phyloP scores from a whole-genome alignment of 2,113 vertebrate species.

The Nerophis lumbriciformis region DNA sequence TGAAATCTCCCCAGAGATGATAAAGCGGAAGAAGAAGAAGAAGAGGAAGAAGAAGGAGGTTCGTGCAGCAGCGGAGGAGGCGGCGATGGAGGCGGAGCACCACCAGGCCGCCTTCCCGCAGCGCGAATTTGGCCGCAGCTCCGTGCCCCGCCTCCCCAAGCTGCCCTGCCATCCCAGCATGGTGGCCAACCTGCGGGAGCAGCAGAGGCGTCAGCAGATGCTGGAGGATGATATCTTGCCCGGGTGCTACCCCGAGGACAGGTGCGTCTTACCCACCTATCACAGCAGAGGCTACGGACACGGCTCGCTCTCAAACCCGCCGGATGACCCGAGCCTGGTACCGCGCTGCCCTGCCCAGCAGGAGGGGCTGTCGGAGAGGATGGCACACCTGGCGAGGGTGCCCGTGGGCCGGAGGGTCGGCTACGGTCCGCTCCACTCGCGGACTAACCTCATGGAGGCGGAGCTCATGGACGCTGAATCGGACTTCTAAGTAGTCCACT shows the following conservation, averaged over 20 bases:
- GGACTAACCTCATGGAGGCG: conserved; percentile 87
- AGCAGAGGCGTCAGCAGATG: conserved; percentile 48
- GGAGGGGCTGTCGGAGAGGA: conserved; percentile 39
- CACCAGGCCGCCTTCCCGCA: conserved; percentile 28
- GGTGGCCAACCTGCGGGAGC: conserved; percentile 66
- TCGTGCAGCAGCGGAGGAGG: conserved; percentile 28
- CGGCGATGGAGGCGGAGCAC: conserved; percentile 43
- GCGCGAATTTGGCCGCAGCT: conserved; percentile 62
- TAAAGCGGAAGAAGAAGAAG: conserved; percentile 85
- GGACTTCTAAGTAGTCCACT: conserved; percentile 76
- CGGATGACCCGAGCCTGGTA: conserved; percentile 49
- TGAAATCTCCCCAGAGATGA: conserved; percentile 82
- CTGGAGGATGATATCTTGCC: conserved; percentile 70
- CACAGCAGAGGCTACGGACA: conserved; percentile 44
- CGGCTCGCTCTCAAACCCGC: conserved; percentile 58
- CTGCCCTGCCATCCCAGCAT: conserved; percentile 81
- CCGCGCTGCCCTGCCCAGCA: conserved; percentile 17
- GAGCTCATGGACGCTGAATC: conserved; percentile 89
- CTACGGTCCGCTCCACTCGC: conserved; percentile 83
- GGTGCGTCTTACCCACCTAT: conserved; percentile 39
- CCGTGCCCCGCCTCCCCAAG: conserved; percentile 82
- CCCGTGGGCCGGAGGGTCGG: conserved; percentile 63
- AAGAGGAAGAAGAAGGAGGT: conserved; percentile 84
- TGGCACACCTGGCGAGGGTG: conserved; percentile 55
- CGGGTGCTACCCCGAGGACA: conserved; percentile 57